A percentile compares a stretch with the other conserved stretches of the same genome.
Evolutionary conservation across 2,113 vertebrate genomes (phyloP).

Genomic region (Sakesphorus luctuosus): DNA sequence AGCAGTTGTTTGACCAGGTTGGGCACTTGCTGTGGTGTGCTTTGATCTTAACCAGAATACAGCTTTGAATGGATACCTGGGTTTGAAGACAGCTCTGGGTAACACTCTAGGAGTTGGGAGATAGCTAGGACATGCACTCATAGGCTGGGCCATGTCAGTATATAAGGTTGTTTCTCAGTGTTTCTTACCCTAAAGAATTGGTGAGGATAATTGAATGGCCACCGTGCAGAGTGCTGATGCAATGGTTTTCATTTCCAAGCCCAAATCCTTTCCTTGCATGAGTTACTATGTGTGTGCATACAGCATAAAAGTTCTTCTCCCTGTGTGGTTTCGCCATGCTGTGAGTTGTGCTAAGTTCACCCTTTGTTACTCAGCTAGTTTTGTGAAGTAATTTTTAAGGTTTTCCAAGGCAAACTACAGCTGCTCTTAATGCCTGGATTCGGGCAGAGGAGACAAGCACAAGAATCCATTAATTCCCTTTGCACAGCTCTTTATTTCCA

Average conservation of each 20-base stretch:
- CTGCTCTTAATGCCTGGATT: background rate
- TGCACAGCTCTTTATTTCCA: background rate
- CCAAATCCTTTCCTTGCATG: background rate
- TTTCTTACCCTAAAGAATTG: background rate
- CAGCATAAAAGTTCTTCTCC: background rate
- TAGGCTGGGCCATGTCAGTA: background rate
- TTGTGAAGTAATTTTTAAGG: background rate
- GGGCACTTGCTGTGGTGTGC: background rate
- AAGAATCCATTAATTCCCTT: background rate
- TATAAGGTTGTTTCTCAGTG: background rate
- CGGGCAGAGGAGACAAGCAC: background rate
- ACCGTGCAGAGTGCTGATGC: background rate
- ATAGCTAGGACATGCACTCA: background rate
- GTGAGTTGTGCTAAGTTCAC: background rate
- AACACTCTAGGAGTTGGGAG: background rate
- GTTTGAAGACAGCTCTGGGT: background rate
- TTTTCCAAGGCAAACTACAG: background rate
- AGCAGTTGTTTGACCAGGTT: background rate
- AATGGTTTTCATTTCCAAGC: background rate
- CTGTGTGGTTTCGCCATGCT: rapidly evolving
- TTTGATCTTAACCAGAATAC: background rate
- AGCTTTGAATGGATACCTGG: background rate
- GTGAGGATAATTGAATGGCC: background rate
- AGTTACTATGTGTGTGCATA: background rate
- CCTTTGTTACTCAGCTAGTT: background rate